A percentile compares a stretch with the other conserved stretches of the same genome.
Conservation (phyloP, 2,797 vertebrate genomes). For the Oophaga sylvatica region DNA sequence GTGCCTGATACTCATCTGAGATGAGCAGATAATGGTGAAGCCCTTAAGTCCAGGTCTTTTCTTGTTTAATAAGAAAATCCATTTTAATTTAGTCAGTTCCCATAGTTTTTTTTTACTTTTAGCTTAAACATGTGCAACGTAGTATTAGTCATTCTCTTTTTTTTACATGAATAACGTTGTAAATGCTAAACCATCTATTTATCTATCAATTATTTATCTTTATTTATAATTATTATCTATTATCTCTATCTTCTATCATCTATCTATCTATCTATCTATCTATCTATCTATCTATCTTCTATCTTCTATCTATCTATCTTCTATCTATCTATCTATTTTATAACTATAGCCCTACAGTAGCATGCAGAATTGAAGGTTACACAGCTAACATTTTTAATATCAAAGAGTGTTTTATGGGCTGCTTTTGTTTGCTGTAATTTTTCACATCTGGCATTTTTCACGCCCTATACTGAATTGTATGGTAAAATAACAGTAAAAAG, state of each 20-base stretch:
- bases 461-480: too few species aligned
- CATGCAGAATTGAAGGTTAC: too few species aligned
- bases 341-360: too few species aligned
- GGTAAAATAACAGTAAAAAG: too few species aligned
- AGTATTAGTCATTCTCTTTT: background rate
- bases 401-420: too few species aligned
- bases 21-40: constrained; percentile 52
- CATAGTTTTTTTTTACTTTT: background rate
- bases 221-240: background rate
- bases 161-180: background rate
- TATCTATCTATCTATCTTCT: too few species aligned
- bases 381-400: too few species aligned
- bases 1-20: constrained; percentile 52
- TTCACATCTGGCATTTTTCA: too few species aligned
- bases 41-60: constrained; percentile 41
- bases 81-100: constrained; percentile 56
- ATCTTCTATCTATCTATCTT: too few species aligned
- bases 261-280: too few species aligned
- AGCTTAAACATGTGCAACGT: background rate
- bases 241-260: background rate
- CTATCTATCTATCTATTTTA: too few species aligned
- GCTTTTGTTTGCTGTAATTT: too few species aligned
- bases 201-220: background rate
- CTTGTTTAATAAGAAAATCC: constrained; percentile 63
- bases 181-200: background rate